Evolutionary conservation across 2,797 vertebrate species (phyloP).

Genomic region (Enteromius viviparus): DNA sequence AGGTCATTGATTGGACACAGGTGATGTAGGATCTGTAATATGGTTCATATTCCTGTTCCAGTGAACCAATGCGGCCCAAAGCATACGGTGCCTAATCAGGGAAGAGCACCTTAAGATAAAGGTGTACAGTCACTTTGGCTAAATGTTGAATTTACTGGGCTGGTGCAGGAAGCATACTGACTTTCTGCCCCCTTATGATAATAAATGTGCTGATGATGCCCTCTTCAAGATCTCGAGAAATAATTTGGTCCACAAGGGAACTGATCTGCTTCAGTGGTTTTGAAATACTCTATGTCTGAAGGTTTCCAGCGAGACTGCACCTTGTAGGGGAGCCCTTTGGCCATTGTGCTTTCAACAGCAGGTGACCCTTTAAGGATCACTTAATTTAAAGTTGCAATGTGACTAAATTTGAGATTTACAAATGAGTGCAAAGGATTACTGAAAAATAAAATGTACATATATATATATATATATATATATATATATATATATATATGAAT

Average conservation of each 20-base stretch:
- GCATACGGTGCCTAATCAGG: conserved; percentile 30
- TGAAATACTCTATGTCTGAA: not conserved
- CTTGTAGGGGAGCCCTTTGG: too few relatives aligned
- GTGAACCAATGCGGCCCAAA: conserved; percentile 26
- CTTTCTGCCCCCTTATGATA: not conserved
- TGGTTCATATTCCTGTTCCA: conserved; percentile 18
- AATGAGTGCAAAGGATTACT: not conserved
- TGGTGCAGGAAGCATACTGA: not conserved
- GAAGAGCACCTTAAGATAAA: conserved; percentile 13
- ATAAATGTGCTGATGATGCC: conserved; percentile 39
- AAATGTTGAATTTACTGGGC: conserved; percentile 23
- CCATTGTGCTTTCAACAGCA: not conserved
- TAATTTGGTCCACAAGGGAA: conserved; percentile 1
- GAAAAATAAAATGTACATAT: not conserved
- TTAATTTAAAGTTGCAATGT: not conserved
- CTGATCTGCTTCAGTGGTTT: conserved; percentile 15
- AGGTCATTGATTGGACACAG: conserved; percentile 33
- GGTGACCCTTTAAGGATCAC: not conserved
- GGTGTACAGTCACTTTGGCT: not conserved
- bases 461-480: too few relatives aligned
- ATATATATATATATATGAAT: too few relatives aligned
- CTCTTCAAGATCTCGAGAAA: conserved; percentile 33
- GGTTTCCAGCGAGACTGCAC: not conserved
- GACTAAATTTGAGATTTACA: not conserved
- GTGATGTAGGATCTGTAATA: conserved; percentile 9